Conservation (phyloP, 1,140 invertebrate species). For the Phortica variegata region DNA sequence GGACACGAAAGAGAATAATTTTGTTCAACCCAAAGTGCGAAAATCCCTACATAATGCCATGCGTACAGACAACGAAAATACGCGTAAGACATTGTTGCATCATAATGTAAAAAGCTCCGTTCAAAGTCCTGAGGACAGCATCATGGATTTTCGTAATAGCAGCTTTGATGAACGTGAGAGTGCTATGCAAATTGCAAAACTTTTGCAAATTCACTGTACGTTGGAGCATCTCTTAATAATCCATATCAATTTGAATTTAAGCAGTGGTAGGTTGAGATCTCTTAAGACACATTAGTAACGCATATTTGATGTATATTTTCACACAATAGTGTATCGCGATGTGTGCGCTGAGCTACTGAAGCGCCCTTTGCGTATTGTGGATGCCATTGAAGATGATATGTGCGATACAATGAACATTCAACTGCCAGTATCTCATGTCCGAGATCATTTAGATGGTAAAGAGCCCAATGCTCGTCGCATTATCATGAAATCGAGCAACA, state of each 20-base stretch:
- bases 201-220: conserved; percentile 47
- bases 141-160: too few species aligned
- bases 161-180: conserved; percentile 42
- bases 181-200: conserved; percentile 27
- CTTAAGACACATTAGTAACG: background rate
- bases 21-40: conserved; percentile 38
- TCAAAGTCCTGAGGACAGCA: too few species aligned
- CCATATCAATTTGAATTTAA: conserved; percentile 49
- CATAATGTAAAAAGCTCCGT: conserved; percentile 16
- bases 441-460: conserved; percentile 41
- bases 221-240: conserved; percentile 53
- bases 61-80: conserved; percentile 10
- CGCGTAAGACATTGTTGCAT: conserved; percentile 45
- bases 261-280: conserved; percentile 37
- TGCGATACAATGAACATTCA: conserved; percentile 44
- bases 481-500: conserved; percentile 39
- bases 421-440: conserved; percentile 35
- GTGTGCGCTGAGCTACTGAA: conserved; percentile 40
- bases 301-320: background rate
- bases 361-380: conserved; percentile 26
- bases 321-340: conserved; percentile 43
- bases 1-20: conserved; percentile 1
- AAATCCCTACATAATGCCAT: conserved; percentile 51
- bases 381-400: conserved; percentile 33
- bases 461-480: conserved; percentile 43